Conservation (phyloP, 2,113 vertebrate species). For the Axis porcinus region DNA sequence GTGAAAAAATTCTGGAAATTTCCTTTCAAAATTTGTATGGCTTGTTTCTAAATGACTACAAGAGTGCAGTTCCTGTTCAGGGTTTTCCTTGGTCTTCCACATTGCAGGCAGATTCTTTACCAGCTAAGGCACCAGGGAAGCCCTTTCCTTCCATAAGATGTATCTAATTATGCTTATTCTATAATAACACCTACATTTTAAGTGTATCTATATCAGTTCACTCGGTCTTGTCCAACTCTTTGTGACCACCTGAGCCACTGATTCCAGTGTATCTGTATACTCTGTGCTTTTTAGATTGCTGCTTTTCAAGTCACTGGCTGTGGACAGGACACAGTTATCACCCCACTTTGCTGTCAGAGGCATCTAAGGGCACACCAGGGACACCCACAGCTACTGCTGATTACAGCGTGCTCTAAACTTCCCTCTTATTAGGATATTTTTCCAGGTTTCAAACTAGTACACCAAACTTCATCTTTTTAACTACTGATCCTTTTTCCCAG, state of each 20-base stretch:
- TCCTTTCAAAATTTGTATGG: slow-evolving; percentile 29
- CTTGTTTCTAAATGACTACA: slow-evolving; percentile 2
- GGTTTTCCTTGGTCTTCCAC: background rate
- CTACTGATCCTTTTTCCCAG: background rate
- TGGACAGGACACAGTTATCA: background rate
- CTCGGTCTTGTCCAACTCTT: background rate
- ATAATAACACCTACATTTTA: background rate
- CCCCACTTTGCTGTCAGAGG: background rate
- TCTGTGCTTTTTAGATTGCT: background rate
- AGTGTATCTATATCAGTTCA: background rate
- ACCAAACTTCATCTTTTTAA: slow-evolving; percentile 27
- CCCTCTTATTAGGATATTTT: background rate
- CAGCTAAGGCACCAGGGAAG: background rate
- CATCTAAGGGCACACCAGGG: background rate
- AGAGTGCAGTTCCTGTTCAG: background rate
- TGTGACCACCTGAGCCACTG: background rate
- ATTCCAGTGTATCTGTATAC: background rate
- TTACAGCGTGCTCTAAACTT: background rate
- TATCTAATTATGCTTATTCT: background rate
- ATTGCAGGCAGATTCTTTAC: background rate
- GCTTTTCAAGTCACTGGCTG: background rate
- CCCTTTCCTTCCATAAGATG: background rate
- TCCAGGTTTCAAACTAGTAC: background rate
- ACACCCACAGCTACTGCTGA: background rate
- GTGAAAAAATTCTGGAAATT: background rate